Evolutionary conservation across 2,113 vertebrate species (phyloP).

Genomic region (Sceloporus undulatus): DNA sequence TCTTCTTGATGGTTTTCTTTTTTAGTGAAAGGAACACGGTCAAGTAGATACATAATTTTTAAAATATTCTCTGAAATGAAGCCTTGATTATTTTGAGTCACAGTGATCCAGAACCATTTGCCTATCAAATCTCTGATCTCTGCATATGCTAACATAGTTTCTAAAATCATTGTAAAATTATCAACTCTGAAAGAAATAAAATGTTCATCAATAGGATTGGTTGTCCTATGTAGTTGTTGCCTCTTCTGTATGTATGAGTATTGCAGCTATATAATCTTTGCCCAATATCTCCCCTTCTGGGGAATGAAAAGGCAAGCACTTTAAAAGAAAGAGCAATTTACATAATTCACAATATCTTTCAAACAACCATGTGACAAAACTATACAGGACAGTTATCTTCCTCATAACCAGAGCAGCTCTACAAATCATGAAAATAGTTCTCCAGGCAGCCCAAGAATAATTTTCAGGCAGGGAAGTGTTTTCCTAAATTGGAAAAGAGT

Average conservation of each 20-base stretch:
- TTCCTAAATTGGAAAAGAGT: background rate
- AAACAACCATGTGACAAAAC: background rate
- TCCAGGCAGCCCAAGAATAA: background rate
- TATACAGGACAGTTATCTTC: background rate
- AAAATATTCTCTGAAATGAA: background rate
- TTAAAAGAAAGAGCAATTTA: background rate
- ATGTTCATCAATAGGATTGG: background rate
- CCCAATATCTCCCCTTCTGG: background rate
- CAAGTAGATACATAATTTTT: slow-evolving; percentile 35
- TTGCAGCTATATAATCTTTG: background rate
- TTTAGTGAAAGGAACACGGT: slow-evolving; percentile 51
- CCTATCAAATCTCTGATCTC: background rate
- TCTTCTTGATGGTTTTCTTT: slow-evolving; percentile 38
- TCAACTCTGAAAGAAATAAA: background rate
- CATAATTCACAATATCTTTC: background rate
- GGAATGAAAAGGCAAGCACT: background rate
- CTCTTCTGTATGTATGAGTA: background rate
- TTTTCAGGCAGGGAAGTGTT: background rate
- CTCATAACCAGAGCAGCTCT: background rate
- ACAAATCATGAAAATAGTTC: background rate
- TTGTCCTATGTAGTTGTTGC: too few relatives aligned
- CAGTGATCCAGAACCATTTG: background rate
- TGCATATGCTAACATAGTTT: slow-evolving; percentile 23
- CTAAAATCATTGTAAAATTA: background rate
- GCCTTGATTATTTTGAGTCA: background rate